Base-by-base conservation (phyloP, 2,797 vertebrate species). In the Melanotaenia maccullochi region DNA sequence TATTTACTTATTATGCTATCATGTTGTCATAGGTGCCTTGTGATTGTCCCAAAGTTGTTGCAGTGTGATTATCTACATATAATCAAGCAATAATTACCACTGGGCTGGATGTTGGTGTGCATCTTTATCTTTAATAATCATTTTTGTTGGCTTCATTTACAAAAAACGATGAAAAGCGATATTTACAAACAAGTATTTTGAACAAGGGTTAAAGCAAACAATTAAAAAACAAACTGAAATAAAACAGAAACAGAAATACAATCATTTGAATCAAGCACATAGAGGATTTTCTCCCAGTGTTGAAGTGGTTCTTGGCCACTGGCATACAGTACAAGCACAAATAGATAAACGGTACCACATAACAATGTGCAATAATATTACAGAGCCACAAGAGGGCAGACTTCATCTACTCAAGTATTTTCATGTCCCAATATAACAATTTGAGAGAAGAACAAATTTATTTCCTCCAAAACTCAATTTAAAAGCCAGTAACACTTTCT, bases 61-160 rank as follows among this genome's bases (percentile, higher is more conserved):
- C 36, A 44, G 6, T 9, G 30, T 40, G 60, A 38, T 16, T 16
- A 58, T 55, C 5, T 44, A 3, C 35, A 32, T 58, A 32, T 30
- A 3, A 30, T 24, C 3, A 4, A 20, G 54, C 16, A 73, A 62
- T 9, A 54, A 63, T 25, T 2, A 55, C 0, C 1, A 9, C 9
- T 7, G 5, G 9, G 0, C 51, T 33, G 2, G 3, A 13, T 68
- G 25, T 49, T 28, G 75, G 18, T 78, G 60, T 22, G 55, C 71
- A 68, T 78, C 60, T 76, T 83, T 9, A 77, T 83, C 78, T 93
- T 93, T 90, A 90, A 86, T 91, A 86, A 91, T 90, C 69, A 52
- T 87, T 83, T 92, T 62, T 69, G 28, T 90, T 79, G 13, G 75
- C 62, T 89, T 90, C 79, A 88, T 92, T 93, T 90, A 90, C 85